These are phyloP conservation scores for Phoenoteleia sp. DNA, from an alignment of 2,888 invertebrate species.

Conservation along the genomic window DNA sequence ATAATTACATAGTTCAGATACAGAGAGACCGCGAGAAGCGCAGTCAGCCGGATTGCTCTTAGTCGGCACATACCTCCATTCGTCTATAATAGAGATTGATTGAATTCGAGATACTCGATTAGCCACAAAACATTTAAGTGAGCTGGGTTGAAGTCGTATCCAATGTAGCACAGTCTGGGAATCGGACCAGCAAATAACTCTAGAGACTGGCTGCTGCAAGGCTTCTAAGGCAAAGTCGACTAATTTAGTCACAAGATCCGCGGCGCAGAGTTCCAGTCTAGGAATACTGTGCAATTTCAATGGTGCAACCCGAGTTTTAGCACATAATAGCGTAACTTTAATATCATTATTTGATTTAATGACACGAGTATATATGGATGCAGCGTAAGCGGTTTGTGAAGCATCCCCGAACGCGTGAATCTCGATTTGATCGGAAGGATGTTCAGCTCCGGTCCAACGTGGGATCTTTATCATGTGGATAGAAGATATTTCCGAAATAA, in stretches of 20 bases:
- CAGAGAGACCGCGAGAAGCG: neutral
- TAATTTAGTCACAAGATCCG: neutral
- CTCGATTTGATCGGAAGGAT: too few species aligned
- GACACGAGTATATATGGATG: too few species aligned
- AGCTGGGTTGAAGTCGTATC: neutral
- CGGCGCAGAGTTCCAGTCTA: neutral
- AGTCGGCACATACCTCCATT: constrained; percentile 1
- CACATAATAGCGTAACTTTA: too few species aligned
- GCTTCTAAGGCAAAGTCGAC: neutral
- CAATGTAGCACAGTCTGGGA: neutral
- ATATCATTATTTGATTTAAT: too few species aligned
- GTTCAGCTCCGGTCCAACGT: too few species aligned
- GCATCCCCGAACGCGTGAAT: too few species aligned
- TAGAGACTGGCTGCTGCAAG: neutral
- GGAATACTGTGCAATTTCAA: neutral
- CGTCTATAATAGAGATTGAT: neutral
- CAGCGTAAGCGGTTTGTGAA: neutral
- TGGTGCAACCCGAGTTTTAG: constrained; percentile 2
- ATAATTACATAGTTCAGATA: neutral
- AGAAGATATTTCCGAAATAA: too few species aligned
- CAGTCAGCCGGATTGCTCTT: constrained; percentile 1
- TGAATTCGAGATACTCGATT: neutral
- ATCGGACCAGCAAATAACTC: neutral
- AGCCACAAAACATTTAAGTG: neutral
- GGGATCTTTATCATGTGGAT: neutral